Percentiles rank a stretch among this genome's conserved stretches.
Conservation (phyloP, 2,888 invertebrate genomes). For the Amiota communis region DNA sequence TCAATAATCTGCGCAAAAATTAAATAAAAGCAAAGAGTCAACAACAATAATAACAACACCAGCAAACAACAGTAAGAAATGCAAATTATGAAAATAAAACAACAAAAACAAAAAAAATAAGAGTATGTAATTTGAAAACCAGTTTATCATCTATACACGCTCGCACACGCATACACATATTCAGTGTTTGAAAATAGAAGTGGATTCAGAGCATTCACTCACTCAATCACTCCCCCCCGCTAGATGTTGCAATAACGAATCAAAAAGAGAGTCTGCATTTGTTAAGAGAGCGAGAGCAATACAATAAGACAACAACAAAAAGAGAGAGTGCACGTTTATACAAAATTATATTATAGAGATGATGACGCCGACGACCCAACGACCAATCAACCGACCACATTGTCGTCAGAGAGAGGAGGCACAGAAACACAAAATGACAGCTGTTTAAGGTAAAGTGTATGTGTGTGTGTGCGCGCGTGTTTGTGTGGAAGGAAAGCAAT, state of each 20-base stretch:
- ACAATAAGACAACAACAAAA: constrained; percentile 30
- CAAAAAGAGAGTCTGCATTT: background rate
- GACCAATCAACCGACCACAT: constrained; percentile 4
- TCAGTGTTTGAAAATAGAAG: constrained; percentile 2
- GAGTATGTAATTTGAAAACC: constrained; percentile 53
- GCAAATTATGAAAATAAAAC: constrained; percentile 53
- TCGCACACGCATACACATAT: constrained; percentile 19
- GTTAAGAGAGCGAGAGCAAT: no score
- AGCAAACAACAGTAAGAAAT: constrained; percentile 50
- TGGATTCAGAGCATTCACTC: background rate
- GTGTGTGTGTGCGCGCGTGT: no score
- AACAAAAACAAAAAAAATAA: constrained; percentile 58
- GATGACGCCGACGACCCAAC: constrained; percentile 11
- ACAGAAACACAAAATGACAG: constrained; percentile 52
- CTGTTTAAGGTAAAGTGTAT: constrained; percentile 57
- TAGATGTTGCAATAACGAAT: no score
- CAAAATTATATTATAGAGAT: constrained; percentile 43
- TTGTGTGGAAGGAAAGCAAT: background rate
- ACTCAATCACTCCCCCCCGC: background rate
- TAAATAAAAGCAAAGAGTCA: constrained; percentile 38
- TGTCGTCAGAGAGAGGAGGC: constrained; percentile 25
- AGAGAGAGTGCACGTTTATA: constrained; percentile 29
- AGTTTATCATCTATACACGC: constrained; percentile 44
- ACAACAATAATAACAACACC: constrained; percentile 47
- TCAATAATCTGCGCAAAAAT: constrained; percentile 55